phyloP scores from a whole-genome alignment of 2,888 invertebrate genomes.

The Hyppa rectilinea region DNA sequence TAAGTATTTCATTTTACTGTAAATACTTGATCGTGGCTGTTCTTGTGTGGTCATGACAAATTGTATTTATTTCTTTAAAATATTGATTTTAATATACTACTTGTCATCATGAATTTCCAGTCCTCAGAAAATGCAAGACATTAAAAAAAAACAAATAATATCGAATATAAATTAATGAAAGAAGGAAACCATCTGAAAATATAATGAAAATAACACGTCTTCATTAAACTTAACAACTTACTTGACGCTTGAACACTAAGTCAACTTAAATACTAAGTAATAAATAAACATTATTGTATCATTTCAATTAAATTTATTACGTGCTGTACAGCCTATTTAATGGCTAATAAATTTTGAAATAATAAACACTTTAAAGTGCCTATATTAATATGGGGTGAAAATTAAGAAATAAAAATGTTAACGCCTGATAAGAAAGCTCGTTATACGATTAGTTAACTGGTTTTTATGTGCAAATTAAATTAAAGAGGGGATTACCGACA shows the following conservation, averaged over 20 bases:
- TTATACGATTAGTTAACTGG: conserved; percentile 15
- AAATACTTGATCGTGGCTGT: too few relatives aligned
- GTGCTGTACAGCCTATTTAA: conserved; percentile 35
- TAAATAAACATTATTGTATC: conserved; percentile 17
- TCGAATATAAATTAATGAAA: not conserved
- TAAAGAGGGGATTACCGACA: not conserved
- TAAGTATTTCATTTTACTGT: not conserved
- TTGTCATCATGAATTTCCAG: not conserved
- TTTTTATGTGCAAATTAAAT: conserved; percentile 1
- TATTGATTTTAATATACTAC: too few relatives aligned
- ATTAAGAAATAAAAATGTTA: conserved; percentile 54
- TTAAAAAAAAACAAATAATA: not conserved
- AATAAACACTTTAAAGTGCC: conserved; percentile 37
- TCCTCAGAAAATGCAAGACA: not conserved
- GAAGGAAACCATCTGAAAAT: not conserved
- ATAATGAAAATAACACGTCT: not conserved
- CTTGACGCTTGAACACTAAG: conserved; percentile 10
- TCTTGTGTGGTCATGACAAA: not conserved
- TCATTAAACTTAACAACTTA: conserved; percentile 17
- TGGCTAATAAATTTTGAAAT: conserved; percentile 42
- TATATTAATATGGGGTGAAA: conserved; percentile 17
- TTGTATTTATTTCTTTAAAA: not conserved
- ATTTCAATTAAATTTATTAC: conserved; percentile 41
- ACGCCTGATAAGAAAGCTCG: conserved; percentile 42
- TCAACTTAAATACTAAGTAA: conserved; percentile 3